Conservation (phyloP, 2,113 vertebrate species). For the Raja brachyura region DNA sequence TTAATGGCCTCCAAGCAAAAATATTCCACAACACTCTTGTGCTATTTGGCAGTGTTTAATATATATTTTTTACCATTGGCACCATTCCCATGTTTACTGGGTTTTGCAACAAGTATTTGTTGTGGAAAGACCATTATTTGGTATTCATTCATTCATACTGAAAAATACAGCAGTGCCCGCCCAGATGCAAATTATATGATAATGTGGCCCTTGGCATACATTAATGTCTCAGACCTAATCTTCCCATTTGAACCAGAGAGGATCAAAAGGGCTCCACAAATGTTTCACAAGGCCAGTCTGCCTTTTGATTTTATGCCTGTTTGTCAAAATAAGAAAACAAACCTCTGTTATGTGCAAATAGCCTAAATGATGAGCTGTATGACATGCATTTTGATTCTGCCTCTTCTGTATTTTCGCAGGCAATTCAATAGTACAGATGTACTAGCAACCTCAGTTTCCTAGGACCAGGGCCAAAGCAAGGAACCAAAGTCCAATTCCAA, state of each 20-base stretch:
- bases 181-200: constrained; percentile 19
- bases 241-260: background rate
- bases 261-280: background rate
- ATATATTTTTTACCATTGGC: background rate
- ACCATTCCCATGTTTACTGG: background rate
- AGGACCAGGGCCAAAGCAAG: background rate
- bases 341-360: background rate
- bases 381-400: background rate
- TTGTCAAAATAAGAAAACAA: background rate
- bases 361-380: background rate
- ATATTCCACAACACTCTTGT: background rate
- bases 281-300: background rate
- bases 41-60: constrained; percentile 7
- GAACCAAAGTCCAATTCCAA: background rate
- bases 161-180: constrained; percentile 6
- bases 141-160: constrained; percentile 12
- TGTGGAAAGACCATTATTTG: background rate
- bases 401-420: background rate
- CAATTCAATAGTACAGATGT: background rate
- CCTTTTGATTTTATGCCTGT: background rate
- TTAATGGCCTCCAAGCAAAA: background rate
- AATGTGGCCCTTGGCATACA: background rate
- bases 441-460: background rate
- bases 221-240: background rate
- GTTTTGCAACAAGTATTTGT: background rate